These are phyloP conservation scores for Parazoanthus darwini DNA, from an alignment of 92 coral and sea anemone species.

Conservation along the genomic window DNA sequence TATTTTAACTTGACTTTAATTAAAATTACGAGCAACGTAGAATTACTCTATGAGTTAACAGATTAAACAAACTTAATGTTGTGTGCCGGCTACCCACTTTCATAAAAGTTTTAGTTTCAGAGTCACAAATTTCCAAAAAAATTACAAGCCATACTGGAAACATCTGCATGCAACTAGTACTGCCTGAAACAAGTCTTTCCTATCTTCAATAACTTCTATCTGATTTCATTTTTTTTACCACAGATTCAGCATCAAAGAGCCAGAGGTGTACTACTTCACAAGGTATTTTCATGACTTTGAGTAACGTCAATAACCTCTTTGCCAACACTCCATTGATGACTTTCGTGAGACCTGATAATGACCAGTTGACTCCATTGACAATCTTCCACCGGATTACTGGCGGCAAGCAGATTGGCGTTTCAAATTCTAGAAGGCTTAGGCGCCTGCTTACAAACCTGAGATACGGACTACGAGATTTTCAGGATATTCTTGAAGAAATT, in stretches of 20 bases:
- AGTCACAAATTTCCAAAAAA: too few species aligned
- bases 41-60: too few species aligned
- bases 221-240: neutral
- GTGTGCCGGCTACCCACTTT: too few species aligned
- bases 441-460: conserved; percentile 12
- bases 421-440: conserved; percentile 20
- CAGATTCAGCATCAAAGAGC: neutral
- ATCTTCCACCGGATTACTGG: conserved; percentile 27
- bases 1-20: too few species aligned
- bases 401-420: conserved; percentile 38
- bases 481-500: neutral
- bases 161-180: too few species aligned
- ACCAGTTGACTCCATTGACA: conserved; percentile 34
- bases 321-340: neutral
- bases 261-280: neutral
- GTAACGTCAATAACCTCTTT: too few species aligned
- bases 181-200: neutral
- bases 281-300: too few species aligned
- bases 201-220: neutral
- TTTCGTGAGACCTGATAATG: conserved; percentile 13
- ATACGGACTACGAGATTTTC: neutral
- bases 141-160: too few species aligned
- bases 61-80: too few species aligned
- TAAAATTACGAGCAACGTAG: too few species aligned
- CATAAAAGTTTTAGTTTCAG: too few species aligned